These are phyloP conservation scores for Carapus acus DNA, from an alignment of 2,797 vertebrate species.

Conservation along the genomic window DNA sequence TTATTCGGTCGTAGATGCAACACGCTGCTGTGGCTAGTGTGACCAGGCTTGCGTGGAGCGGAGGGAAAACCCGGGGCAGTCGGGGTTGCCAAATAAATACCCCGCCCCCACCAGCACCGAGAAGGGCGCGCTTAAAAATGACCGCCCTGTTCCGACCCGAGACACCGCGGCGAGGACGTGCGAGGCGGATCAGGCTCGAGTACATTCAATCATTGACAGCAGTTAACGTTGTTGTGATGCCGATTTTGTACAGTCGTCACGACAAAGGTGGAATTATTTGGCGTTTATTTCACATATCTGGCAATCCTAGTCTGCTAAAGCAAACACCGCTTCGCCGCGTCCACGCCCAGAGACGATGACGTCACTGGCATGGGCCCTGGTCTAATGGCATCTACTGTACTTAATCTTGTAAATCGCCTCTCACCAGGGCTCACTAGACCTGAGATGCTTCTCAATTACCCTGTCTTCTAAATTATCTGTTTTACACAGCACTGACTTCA, in stretches of 20 bases:
- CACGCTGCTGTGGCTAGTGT: conserved; percentile 51
- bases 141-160: neutral
- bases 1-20: conserved; percentile 35
- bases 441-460: neutral
- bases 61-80: conserved; percentile 33
- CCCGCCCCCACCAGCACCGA: conserved; percentile 25
- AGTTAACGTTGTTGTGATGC: too few relatives aligned
- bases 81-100: conserved; percentile 52
- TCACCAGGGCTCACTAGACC: neutral
- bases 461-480: too few relatives aligned
- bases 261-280: conserved; percentile 1
- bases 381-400: conserved; percentile 27
- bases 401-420: conserved; percentile 24
- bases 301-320: conserved; percentile 41
- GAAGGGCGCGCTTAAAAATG: neutral
- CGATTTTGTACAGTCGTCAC: fast-evolving
- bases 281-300: conserved; percentile 37
- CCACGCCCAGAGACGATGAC: conserved; percentile 62
- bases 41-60: conserved; percentile 46
- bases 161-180: neutral
- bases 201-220: too few relatives aligned
- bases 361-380: conserved; percentile 30
- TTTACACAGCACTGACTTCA: too few relatives aligned
- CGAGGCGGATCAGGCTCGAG: neutral
- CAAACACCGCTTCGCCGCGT: conserved; percentile 16